Evolutionary conservation across 2,888 invertebrate genomes (phyloP).

Genomic region (Eupelmus urozonus): DNA sequence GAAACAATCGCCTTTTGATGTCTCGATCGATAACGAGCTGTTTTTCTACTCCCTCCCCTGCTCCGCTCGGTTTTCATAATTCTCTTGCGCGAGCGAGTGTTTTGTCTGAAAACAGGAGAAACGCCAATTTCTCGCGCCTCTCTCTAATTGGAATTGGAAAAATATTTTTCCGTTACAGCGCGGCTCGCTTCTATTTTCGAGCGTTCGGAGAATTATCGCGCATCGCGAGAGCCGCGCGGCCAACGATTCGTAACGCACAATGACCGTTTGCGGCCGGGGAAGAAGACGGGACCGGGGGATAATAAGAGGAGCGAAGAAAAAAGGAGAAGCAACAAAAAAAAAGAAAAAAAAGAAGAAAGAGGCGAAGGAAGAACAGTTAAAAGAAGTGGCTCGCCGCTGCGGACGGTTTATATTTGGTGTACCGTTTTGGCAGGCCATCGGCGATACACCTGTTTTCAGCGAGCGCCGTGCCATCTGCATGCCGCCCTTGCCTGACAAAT

Average conservation of each 20-base stretch:
- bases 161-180: slow-evolving; percentile 39
- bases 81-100: slow-evolving; percentile 3
- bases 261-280: slow-evolving; percentile 52
- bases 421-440: slow-evolving; percentile 45
- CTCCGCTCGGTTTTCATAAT: neutral
- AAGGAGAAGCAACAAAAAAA: slow-evolving; percentile 1
- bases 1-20: slow-evolving; percentile 51
- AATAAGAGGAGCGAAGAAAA: slow-evolving; percentile 11
- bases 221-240: slow-evolving; percentile 65
- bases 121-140: slow-evolving; percentile 2
- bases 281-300: slow-evolving; percentile 43
- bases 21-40: slow-evolving; percentile 50
- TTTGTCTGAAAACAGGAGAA: slow-evolving; percentile 40
- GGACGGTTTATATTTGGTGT: slow-evolving; percentile 53
- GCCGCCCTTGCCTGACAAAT: slow-evolving; percentile 50
- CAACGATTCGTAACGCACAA: slow-evolving; percentile 72
- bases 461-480: slow-evolving; percentile 64
- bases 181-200: slow-evolving; percentile 49
- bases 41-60: neutral
- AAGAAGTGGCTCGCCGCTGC: slow-evolving; percentile 38
- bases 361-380: slow-evolving; percentile 23
- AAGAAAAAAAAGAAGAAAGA: neutral
- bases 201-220: slow-evolving; percentile 65
- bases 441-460: slow-evolving; percentile 64
- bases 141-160: slow-evolving; percentile 50